Base-by-base conservation (phyloP, 2,113 vertebrate species). In the Erythrocercus mccallii region DNA sequence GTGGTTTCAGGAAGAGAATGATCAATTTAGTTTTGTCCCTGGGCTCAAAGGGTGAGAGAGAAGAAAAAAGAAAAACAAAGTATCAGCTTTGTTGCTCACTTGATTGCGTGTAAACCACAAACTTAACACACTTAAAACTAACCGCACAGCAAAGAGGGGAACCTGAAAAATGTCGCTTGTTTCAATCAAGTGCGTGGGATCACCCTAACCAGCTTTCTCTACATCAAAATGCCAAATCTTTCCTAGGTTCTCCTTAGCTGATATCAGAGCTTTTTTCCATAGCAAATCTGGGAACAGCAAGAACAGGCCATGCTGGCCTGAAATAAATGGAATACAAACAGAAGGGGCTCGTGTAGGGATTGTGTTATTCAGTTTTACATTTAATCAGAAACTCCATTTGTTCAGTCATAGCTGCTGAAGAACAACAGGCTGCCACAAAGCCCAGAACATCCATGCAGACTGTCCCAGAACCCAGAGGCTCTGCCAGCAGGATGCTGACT, bases 351-450 rank as follows among this genome's bases (percentile, higher is more conserved):
- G 0, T 58, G 62, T 27, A 86, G 71, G 22, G 81, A 35, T 42
- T 15, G 50, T 66, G 90, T 83, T 73, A 66, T 14, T 80, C 72
- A 88, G 17, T 68, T 88, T 72, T 48, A 64, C 73, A 61, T 96
- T 95, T 96, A 95, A 93, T 95, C 66, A 88, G 74, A 85, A 80
- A 92, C 30, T 92, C 78, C 61, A 79, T 72, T 95, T 90, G 91
- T 91, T 93, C 68, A 86, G 82, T 60, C 45, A 54, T 5, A 80
- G 81, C 91, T 90, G 70, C 81, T 90, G 81, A 65, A 77, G 90
- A 79, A 61, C 2, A 11, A 84, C 89, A 92, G 93, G 53, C 81
- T 65, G 78, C 81, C 89, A 76, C 53, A 82, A 40, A 88, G 15
- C 45, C 69, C 86, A 72, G 58, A 65, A 87, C 78, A 69, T 42